phyloP scores from a whole-genome alignment of 2,888 invertebrate species.

The Drosophila pullipes region DNA sequence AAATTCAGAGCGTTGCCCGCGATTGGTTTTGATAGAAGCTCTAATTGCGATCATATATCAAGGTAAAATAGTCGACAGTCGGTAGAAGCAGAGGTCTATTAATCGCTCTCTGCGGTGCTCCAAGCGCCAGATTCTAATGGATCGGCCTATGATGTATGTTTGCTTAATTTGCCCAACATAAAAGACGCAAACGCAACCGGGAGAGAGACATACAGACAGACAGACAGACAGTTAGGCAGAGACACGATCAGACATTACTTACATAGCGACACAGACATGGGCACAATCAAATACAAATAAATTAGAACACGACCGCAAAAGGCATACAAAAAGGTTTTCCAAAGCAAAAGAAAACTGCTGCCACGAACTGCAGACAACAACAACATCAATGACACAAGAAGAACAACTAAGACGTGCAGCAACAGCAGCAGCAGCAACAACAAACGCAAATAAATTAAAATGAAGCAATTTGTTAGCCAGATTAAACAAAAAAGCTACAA shows the following conservation, averaged over 20 bases:
- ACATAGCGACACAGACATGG: conserved; percentile 58
- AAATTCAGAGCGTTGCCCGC: conserved; percentile 42
- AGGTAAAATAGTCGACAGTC: conserved; percentile 47
- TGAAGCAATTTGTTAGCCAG: conserved; percentile 80
- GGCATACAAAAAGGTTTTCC: conserved; percentile 52
- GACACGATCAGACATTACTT: conserved; percentile 63
- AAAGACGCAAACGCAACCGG: conserved; percentile 1
- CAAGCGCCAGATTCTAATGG: conserved; percentile 68
- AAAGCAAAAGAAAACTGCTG: conserved; percentile 53
- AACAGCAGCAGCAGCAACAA: conserved; percentile 39
- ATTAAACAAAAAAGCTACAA: conserved; percentile 62
- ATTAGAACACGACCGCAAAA: conserved; percentile 79
- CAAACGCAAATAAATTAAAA: conserved; percentile 81
- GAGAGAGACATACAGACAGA: background rate
- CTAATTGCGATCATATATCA: conserved; percentile 77
- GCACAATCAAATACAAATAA: conserved; percentile 81
- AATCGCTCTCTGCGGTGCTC: conserved; percentile 36
- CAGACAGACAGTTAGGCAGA: conserved; percentile 21
- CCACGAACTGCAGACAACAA: conserved; percentile 59
- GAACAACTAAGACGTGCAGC: conserved; percentile 13
- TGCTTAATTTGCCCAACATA: conserved; percentile 63
- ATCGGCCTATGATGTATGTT: conserved; percentile 68
- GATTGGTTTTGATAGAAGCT: conserved; percentile 70
- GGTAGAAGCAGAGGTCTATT: conserved; percentile 36
- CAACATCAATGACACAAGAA: conserved; percentile 27